Percentiles rank a stretch among this genome's conserved stretches.
These are phyloP conservation scores for Anomalospiza imberbis DNA, from an alignment of 2,797 vertebrate genomes.

Conservation along the genomic window DNA sequence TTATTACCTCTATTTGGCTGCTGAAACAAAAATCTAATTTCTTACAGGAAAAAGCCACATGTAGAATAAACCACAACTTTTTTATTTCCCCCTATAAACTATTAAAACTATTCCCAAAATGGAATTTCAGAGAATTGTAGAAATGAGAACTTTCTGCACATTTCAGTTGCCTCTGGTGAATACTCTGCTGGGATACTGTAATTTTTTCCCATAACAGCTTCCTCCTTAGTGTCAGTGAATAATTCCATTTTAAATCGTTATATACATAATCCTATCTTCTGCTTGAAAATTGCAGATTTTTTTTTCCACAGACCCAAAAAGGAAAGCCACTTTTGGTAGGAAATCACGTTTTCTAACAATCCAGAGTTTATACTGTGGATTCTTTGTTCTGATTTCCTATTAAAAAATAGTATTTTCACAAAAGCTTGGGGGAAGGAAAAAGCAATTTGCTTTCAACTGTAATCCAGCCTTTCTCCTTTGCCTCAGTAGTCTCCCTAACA, in stretches of 20 bases:
- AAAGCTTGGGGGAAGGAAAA: not conserved
- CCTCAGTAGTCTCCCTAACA: not conserved
- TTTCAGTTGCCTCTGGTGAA: not conserved
- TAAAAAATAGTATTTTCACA: not conserved
- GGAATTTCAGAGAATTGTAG: not conserved
- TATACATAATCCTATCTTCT: not conserved
- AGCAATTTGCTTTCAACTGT: not conserved
- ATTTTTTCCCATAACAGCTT: not conserved
- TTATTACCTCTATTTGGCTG: not conserved
- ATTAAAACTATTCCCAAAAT: not conserved
- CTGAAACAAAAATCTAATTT: not conserved
- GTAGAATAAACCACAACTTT: not conserved
- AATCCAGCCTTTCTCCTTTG: not conserved
- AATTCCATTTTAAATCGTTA: not conserved
- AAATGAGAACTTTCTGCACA: not conserved
- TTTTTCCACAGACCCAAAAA: not conserved
- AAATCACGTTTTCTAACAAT: not conserved
- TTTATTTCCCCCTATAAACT: not conserved
- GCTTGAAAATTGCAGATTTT: not conserved
- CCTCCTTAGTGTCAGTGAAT: not conserved
- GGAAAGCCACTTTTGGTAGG: not conserved
- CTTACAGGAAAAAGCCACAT: not conserved
- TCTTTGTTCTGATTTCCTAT: not conserved
- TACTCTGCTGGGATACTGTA: not conserved
- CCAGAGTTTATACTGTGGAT: not conserved